These are phyloP conservation scores for Siniperca obscura DNA, from an alignment of 2,797 vertebrate genomes.

Conservation along the genomic window DNA sequence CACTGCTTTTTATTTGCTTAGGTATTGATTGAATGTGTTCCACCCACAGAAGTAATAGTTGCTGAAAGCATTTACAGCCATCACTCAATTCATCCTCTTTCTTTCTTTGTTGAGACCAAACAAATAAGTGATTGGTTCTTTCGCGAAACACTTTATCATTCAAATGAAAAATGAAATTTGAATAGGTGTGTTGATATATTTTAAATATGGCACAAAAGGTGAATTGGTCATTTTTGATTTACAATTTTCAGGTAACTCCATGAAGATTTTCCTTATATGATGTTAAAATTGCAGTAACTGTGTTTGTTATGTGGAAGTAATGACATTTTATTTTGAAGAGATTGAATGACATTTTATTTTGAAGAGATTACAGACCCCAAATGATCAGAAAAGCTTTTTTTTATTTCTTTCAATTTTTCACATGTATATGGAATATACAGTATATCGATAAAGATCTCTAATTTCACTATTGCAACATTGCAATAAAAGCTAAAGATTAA, in stretches of 20 bases:
- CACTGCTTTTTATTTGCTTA: constrained; percentile 84
- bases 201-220: constrained; percentile 12
- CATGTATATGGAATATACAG: neutral
- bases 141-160: constrained; percentile 33
- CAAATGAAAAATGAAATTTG: constrained; percentile 42
- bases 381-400: constrained; percentile 6
- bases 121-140: constrained; percentile 54
- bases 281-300: neutral
- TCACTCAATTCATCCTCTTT: constrained; percentile 77
- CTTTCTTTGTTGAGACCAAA: constrained; percentile 58
- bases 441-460: neutral
- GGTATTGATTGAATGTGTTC: constrained; percentile 86
- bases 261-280: neutral
- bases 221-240: constrained; percentile 28
- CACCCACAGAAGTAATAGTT: constrained; percentile 86
- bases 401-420: neutral
- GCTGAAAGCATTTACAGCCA: constrained; percentile 86
- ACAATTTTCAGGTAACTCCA: constrained; percentile 6
- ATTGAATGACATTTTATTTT: constrained; percentile 31
- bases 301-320: constrained; percentile 1
- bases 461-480: neutral
- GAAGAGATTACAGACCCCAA: neutral
- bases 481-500: neutral
- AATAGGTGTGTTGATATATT: constrained; percentile 12
- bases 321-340: constrained; percentile 32